Evolutionary conservation across 2,888 invertebrate species (phyloP), one percentile per base, ranked within the genome.

Genomic region (Melikaiella ostensackeni): DNA sequence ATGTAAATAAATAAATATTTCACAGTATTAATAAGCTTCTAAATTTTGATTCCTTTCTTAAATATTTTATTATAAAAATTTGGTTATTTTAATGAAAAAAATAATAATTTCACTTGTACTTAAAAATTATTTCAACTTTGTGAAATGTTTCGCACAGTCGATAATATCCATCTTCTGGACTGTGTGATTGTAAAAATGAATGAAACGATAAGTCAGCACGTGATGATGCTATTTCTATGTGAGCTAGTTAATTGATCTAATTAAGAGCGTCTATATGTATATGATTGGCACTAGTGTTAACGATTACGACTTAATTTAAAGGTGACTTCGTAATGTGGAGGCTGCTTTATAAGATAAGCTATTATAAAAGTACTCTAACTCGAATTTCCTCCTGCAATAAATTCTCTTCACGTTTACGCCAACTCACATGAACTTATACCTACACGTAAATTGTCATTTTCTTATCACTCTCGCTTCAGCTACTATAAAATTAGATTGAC

Each of bases 171-270:
- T n/a, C 50, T 50, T 50, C n/a, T 50, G n/a, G n/a, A 50, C 9
- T 2, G 2, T 50, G n/a, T 50, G 7, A 19, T 46, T 19, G 46
- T 46, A n/a, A 50, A n/a, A n/a, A 50, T 8, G 9, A 35, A 21
- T 63, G n/a, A 63, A 35, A 63, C 9, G 33, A 21, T 30, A 7
- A 63, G 21, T 63, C n/a, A 24, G 0, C 6, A 19, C 27, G 35
- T 63, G 19, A 30, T 7, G 35, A 21, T n/a, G 62, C n/a, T 63
- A n/a, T 63, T 35, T 42, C 9, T 6, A 46, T 13, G 24, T 42
- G 24, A 42, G 46, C 66, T 66, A 27, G 27, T 46, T 66, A 66
- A 66, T 66, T 66, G 66, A 46, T 66, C 46, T 42, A 66, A 46
- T 66, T 66, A 46, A 66, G 66, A 66, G 42, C 2, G 16, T 46